phyloP scores from a whole-genome alignment of 2,888 invertebrate species.

The Latheticus oryzae region DNA sequence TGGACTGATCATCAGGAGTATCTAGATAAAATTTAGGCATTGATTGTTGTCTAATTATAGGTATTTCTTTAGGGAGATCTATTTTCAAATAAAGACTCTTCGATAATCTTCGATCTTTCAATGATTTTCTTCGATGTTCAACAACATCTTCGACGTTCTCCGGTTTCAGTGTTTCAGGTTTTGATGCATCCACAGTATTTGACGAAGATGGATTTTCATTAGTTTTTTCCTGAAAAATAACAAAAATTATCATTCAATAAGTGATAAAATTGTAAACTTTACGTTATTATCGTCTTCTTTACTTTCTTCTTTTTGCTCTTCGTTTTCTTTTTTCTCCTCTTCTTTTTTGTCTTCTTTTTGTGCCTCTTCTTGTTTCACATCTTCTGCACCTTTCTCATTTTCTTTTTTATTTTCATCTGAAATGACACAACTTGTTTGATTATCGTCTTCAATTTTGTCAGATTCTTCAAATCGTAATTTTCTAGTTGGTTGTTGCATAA shows the following conservation, averaged over 20 bases:
- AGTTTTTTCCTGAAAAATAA: conserved; percentile 30
- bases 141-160: conserved; percentile 42
- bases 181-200: conserved; percentile 13
- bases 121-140: conserved; percentile 58
- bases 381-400: conserved; percentile 39
- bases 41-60: conserved; percentile 62
- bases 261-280: too few relatives aligned
- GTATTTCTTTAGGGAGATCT: conserved; percentile 58
- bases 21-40: conserved; percentile 65
- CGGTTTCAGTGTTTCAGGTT: conserved; percentile 28
- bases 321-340: conserved; percentile 17
- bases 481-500: conserved; percentile 53
- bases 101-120: conserved; percentile 61
- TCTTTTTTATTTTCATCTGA: conserved; percentile 42
- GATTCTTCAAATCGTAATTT: too few relatives aligned
- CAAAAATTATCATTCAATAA: too few relatives aligned
- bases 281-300: too few relatives aligned
- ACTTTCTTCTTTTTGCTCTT: too few relatives aligned
- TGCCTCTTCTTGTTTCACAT: conserved; percentile 43
- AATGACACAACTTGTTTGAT: conserved; percentile 5
- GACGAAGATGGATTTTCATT: too few relatives aligned
- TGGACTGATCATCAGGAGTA: conserved; percentile 61
- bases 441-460: conserved; percentile 54
- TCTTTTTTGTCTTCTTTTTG: conserved; percentile 30
- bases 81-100: conserved; percentile 60